Percentiles rank a stretch among this genome's conserved stretches.
Conservation (phyloP, 1,140 invertebrate genomes). For the Drosophila subobscura region DNA sequence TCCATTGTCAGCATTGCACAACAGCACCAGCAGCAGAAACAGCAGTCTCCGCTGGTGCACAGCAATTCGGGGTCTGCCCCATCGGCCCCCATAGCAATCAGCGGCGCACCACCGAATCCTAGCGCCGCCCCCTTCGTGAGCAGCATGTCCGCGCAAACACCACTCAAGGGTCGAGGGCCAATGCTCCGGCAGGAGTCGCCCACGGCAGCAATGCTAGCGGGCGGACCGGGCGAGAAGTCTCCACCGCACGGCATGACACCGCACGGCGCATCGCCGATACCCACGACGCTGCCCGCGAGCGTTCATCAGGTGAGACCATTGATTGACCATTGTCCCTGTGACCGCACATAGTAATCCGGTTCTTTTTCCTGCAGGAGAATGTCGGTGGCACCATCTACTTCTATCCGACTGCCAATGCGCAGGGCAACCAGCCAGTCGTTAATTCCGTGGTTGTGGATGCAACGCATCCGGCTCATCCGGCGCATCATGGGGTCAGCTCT, state of each 20-base stretch:
- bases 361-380: constrained; percentile 88
- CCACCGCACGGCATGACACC: constrained; percentile 80
- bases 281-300: constrained; percentile 83
- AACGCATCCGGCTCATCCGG: constrained; percentile 67
- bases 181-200: constrained; percentile 79
- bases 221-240: constrained; percentile 71
- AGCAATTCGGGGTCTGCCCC: constrained; percentile 32
- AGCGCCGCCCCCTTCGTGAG: constrained; percentile 66
- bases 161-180: constrained; percentile 65
- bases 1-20: constrained; percentile 66
- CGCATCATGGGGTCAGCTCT: constrained; percentile 62
- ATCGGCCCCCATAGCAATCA: constrained; percentile 71
- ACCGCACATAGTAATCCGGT: constrained; percentile 34
- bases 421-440: constrained; percentile 71
- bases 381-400: constrained; percentile 97
- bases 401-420: constrained; percentile 87
- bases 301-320: constrained; percentile 84
- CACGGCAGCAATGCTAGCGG: constrained; percentile 50
- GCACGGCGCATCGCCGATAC: constrained; percentile 77
- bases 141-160: constrained; percentile 70
- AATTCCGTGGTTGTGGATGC: constrained; percentile 70
- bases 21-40: constrained; percentile 62
- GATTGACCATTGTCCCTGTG: constrained; percentile 60
- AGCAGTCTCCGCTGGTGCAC: constrained; percentile 46
- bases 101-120: constrained; percentile 67